Evolutionary conservation across 2,113 vertebrate genomes (phyloP), one percentile per base, ranked within the genome.

Genomic region (Origma solitaria): DNA sequence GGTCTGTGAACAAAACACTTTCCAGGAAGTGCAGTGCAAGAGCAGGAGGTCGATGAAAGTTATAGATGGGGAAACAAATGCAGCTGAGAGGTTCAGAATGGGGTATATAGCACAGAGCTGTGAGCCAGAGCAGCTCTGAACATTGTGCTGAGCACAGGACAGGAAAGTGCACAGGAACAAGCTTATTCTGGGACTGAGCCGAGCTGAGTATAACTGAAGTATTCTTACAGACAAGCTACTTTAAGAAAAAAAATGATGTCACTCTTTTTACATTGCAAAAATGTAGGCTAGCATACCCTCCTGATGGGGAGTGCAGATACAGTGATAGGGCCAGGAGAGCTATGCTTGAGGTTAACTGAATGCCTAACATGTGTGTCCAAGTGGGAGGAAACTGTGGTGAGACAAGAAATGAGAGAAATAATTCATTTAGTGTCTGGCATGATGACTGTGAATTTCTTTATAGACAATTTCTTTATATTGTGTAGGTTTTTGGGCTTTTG

Each of bases 361-460:
- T 94, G 90, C 88, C 95, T 95, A 88, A 86, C 94, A 94, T 96
- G 88, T 96, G 95, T 97, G 93, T 96, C 92, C 95, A 94, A 97
- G 97, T 96, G 97, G 97, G 97, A 97, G 97, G 97, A 96, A 97
- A 94, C 76, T 69, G 72, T 61, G 92, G 94, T 82, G 96, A 98
- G 96, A 91, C 91, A 62, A 85, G 92, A 94, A 95, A 95, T 90
- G 83, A 92, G 81, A 95, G 75, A 92, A 96, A 96, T 95, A 95
- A 97, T 86, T 97, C 82, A 96, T 81, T 94, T 85, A 64, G n/a
- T 68, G 81, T 97, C 95, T 97, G 95, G 90, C 64, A 51, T 57
- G 69, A 71, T 71, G 89, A 73, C 58, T 70, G 40, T 44, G 91
- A 88, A 71, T 94, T 86, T 95, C 84, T 96, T 97, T 86, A 92